These are phyloP conservation scores for Glaucomys volans DNA, from an alignment of 2,113 vertebrate genomes.

Conservation along the genomic window DNA sequence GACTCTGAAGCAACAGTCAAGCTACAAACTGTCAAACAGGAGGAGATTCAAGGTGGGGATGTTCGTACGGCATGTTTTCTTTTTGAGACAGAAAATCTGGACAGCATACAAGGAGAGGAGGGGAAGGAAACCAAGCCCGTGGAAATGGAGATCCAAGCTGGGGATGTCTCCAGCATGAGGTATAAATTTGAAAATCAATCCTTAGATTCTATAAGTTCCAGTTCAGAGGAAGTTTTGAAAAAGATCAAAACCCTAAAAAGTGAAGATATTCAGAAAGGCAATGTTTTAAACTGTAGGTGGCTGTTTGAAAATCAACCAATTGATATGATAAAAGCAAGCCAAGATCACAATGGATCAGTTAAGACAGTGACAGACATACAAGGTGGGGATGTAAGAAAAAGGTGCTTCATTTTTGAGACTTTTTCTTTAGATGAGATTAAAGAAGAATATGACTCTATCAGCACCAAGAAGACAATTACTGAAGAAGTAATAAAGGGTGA, in stretches of 20 bases:
- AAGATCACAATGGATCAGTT: constrained; percentile 80
- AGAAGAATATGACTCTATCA: constrained; percentile 85
- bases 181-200: constrained; percentile 94
- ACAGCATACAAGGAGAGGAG: constrained; percentile 90
- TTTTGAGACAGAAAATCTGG: constrained; percentile 94
- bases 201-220: constrained; percentile 91
- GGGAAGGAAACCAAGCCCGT: constrained; percentile 88
- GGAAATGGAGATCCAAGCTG: constrained; percentile 92
- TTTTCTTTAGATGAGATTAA: constrained; percentile 93
- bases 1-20: constrained; percentile 87
- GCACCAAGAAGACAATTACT: constrained; percentile 83
- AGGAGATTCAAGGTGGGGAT: constrained; percentile 92
- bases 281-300: constrained; percentile 92
- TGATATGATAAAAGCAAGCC: constrained; percentile 88
- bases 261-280: constrained; percentile 94
- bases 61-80: constrained; percentile 91
- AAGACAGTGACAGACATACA: constrained; percentile 91
- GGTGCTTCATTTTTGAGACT: constrained; percentile 94
- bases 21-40: constrained; percentile 89
- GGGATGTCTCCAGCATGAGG: constrained; percentile 93
- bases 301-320: constrained; percentile 94
- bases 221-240: constrained; percentile 90
- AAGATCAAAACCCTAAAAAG: constrained; percentile 90
- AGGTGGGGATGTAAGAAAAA: constrained; percentile 92
- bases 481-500: constrained; percentile 91